Base-by-base conservation (phyloP, 2,113 vertebrate species). In the Garra rufa region DNA sequence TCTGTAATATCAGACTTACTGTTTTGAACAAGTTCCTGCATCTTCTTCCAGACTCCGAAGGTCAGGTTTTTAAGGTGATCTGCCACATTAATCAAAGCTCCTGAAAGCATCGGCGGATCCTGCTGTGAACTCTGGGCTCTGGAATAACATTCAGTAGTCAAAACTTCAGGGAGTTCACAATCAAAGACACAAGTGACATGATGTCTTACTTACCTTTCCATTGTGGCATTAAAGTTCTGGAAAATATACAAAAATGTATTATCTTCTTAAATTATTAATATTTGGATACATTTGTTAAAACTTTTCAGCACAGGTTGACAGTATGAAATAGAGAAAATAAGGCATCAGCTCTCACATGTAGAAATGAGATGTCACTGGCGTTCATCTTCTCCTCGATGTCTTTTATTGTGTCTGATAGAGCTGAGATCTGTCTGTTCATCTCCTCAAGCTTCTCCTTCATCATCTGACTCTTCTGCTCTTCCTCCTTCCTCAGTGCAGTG, bases 171-270 rank as follows among this genome's bases (percentile, higher is more conserved):
- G 34, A 57, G 15, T 26, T 57, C 0, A 59, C 1, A 28, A 38
- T 11, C 9, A 73, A 4, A 30, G 6, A 69, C 10, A 63, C 9
- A 10, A 67, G 13, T 15, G 63, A 82, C 15, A 70, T 0, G 10
- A 73, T 24, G 24, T 70, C 14, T 50, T 7, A 70, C 67, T 55
- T n/a, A 86, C 85, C 76, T 86, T 17, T 63, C 13, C 65, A 86
- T 8, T 14, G 57, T 48, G 11, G 24, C 13, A 17, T 74, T 48
- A 48, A 74, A 55, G 30, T 46, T 86, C 85, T 75, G 34, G 21
- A 8, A 50, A 77, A 83, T 9, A 26, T 28, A 11, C 15, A 24
- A 26, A 61, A 28, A 59, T 11, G 4, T 59, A 24, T 9, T 21
- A 21, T 38, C 3, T 41, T 7, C 17, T 38, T 24, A 59, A 59